Evolutionary conservation across 2,113 vertebrate genomes (phyloP).

Genomic region (Siphamia tubifer): DNA sequence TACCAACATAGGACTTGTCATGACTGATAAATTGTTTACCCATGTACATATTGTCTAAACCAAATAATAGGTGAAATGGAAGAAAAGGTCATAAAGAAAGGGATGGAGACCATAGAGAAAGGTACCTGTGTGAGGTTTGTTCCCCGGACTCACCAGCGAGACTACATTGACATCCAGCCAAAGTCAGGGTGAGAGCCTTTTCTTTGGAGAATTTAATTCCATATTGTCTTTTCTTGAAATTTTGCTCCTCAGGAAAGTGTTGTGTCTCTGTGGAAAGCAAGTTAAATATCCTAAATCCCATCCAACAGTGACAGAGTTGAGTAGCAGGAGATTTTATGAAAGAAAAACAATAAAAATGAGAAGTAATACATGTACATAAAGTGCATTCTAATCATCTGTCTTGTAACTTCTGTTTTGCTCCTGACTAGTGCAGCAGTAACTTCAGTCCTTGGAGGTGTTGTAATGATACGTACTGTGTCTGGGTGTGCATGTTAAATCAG

Average conservation of each 20-base stretch:
- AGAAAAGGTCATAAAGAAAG: conserved; percentile 63
- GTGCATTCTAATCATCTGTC: too few species aligned
- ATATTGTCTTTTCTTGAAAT: neutral
- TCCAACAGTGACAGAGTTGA: neutral
- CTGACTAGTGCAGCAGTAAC: too few species aligned
- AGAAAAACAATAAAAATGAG: too few species aligned
- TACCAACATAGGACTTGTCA: neutral
- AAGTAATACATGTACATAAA: too few species aligned
- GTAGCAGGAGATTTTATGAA: neutral
- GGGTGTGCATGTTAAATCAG: conserved; percentile 45
- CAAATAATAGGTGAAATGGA: conserved; percentile 68
- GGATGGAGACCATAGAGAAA: conserved; percentile 80
- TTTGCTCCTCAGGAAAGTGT: neutral
- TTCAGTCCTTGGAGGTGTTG: neutral
- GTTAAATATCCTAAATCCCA: too few species aligned
- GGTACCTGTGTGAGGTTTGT: conserved; percentile 86
- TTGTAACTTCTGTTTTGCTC: too few species aligned
- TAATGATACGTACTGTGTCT: neutral
- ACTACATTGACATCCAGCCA: conserved; percentile 83
- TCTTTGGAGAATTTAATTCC: neutral
- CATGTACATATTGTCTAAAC: neutral
- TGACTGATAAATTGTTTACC: neutral
- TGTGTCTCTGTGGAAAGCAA: neutral
- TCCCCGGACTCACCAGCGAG: conserved; percentile 80
- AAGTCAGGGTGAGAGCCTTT: conserved; percentile 81